Evolutionary conservation across 2,113 vertebrate species (phyloP).

Genomic region (Sebastes fasciatus): DNA sequence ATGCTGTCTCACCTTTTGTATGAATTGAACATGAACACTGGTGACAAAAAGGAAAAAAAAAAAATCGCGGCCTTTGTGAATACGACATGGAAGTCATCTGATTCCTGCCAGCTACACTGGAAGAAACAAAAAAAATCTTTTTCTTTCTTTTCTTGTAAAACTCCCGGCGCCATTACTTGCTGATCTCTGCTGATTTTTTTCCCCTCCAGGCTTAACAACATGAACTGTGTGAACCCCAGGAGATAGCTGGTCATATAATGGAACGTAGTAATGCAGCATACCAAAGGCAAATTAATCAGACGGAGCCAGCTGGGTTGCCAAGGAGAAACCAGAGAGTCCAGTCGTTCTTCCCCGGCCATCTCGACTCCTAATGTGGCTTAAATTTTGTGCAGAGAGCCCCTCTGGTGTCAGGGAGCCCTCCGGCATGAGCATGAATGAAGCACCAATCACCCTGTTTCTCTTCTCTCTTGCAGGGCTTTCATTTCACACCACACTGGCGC

Average conservation of each 20-base stretch:
- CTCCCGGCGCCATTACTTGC: conserved; percentile 19
- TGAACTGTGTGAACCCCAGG: conserved; percentile 47
- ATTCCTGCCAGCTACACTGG: conserved; percentile 38
- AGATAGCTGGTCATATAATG: conserved; percentile 47
- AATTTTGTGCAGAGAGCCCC: conserved; percentile 45
- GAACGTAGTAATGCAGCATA: conserved; percentile 31
- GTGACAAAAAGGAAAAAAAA: conserved; percentile 43
- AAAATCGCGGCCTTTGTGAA: conserved; percentile 60
- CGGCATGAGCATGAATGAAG: conserved; percentile 34
- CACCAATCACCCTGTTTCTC: conserved; percentile 53
- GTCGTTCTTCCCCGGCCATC: conserved; percentile 23
- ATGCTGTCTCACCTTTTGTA: conserved; percentile 73
- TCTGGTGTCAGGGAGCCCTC: conserved; percentile 45
- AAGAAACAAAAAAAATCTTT: conserved; percentile 27
- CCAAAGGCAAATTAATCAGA: conserved; percentile 50
- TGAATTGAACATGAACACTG: conserved; percentile 68
- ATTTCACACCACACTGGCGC: conserved; percentile 42
- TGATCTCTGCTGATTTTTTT: conserved; percentile 64
- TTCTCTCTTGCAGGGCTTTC: conserved; percentile 37
- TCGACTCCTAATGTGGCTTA: conserved; percentile 51
- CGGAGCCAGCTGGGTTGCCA: conserved; percentile 21
- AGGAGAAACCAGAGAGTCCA: conserved; percentile 22
- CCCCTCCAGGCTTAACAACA: conserved; percentile 30
- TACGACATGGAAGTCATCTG: conserved; percentile 60
- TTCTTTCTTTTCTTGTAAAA: conserved; percentile 27